phyloP scores from a whole-genome alignment of 2,888 invertebrate species.

The Chrysodeixis includens region DNA sequence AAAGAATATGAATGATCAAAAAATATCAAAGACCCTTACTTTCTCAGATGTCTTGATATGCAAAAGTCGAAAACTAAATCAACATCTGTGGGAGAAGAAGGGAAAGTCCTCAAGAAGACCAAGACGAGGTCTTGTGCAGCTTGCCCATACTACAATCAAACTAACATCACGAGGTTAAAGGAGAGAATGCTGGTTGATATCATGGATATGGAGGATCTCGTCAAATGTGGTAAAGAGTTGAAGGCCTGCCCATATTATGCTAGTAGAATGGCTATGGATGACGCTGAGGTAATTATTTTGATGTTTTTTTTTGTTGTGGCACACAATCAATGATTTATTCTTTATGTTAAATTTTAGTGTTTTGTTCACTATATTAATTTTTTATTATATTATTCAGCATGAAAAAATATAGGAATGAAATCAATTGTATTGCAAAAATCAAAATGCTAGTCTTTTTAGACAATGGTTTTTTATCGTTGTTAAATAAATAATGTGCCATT shows the following conservation, averaged over 20 bases:
- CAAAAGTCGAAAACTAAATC: conserved; percentile 91
- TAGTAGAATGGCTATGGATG: conserved; percentile 93
- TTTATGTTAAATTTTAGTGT: too few species aligned
- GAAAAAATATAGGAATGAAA: too few species aligned
- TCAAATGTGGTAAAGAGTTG: conserved; percentile 90
- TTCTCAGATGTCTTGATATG: conserved; percentile 93
- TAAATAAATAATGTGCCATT: too few species aligned
- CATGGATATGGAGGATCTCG: conserved; percentile 96
- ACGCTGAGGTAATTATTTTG: conserved; percentile 91
- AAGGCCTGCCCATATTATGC: conserved; percentile 98
- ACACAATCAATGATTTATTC: too few species aligned
- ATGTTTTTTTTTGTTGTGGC: too few species aligned
- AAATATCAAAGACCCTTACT: too few species aligned
- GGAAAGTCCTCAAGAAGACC: conserved; percentile 90
- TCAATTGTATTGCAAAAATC: too few species aligned
- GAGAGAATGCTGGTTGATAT: conserved; percentile 92
- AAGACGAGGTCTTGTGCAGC: conserved; percentile 87
- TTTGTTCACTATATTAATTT: too few species aligned
- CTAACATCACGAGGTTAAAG: conserved; percentile 90
- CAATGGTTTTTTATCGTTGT: too few species aligned
- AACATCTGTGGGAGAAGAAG: conserved; percentile 89
- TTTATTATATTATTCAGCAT: too few species aligned
- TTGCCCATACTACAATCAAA: conserved; percentile 92
- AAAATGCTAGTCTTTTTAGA: too few species aligned
- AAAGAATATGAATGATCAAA: too few species aligned